Percentiles rank a stretch among this genome's conserved stretches.
phyloP scores from a whole-genome alignment of 2,113 vertebrate genomes.

The Polypterus bichir region DNA sequence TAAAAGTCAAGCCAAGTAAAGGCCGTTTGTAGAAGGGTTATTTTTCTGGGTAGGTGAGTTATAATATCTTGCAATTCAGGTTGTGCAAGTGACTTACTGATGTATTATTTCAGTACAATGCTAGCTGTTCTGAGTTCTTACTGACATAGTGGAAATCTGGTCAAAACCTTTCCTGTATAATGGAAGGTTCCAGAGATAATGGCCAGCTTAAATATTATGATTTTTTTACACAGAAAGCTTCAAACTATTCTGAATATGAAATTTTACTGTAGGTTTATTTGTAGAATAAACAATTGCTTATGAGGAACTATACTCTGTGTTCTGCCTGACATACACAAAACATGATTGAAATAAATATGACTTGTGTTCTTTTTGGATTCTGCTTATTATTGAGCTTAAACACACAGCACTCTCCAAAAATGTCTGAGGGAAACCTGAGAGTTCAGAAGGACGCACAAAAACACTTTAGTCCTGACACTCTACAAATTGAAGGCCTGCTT shows the following conservation, averaged over 20 bases:
- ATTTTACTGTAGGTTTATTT: too few species aligned
- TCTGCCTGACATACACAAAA: too few species aligned
- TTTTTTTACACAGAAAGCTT: too few species aligned
- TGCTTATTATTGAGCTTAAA: too few species aligned
- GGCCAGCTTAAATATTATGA: background rate
- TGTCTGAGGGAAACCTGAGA: background rate
- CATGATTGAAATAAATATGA: too few species aligned
- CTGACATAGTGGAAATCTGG: slow-evolving; percentile 2
- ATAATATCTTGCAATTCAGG: background rate
- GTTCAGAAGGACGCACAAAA: background rate
- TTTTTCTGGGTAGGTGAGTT: background rate
- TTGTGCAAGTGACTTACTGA: background rate
- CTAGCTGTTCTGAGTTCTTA: background rate
- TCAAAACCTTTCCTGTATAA: slow-evolving; percentile 3
- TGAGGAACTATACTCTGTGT: too few species aligned
- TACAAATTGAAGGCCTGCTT: slow-evolving; percentile 6
- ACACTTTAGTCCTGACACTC: slow-evolving; percentile 5
- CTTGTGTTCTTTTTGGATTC: too few species aligned
- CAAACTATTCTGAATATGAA: too few species aligned
- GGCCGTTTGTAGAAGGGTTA: background rate
- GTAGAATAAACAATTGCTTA: too few species aligned
- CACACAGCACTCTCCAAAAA: too few species aligned
- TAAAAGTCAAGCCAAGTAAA: too few species aligned
- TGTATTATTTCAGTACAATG: slow-evolving; percentile 1
- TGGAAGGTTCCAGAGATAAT: background rate